Conservation (phyloP, 2,888 invertebrate genomes). For the Trichacis sp. region DNA sequence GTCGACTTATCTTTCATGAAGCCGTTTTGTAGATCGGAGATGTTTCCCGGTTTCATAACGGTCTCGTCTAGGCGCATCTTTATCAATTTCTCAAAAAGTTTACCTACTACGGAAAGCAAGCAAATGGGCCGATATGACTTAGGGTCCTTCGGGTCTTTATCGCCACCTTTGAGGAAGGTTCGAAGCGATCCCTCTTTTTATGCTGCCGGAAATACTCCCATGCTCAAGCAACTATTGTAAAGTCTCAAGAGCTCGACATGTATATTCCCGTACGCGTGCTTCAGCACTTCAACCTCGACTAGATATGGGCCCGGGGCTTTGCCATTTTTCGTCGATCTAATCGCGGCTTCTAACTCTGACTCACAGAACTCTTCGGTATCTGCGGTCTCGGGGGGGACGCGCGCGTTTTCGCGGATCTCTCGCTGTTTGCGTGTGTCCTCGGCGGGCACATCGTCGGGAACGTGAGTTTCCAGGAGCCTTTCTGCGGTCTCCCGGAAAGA, state of each 20-base stretch:
- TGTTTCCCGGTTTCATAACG: conserved; percentile 17
- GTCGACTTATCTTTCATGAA: no score
- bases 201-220: conserved; percentile 33
- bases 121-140: conserved; percentile 32
- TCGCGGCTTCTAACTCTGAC: conserved; percentile 11
- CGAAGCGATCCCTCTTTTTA: conserved; percentile 37
- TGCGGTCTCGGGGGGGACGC: conserved; percentile 2
- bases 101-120: conserved; percentile 30
- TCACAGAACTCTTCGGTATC: conserved; percentile 15
- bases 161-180: conserved; percentile 24
- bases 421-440: conserved; percentile 9
- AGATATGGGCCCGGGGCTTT: conserved; percentile 39
- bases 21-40: conserved; percentile 34
- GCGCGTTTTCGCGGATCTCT: conserved; percentile 15
- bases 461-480: conserved; percentile 22
- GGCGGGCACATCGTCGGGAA: conserved; percentile 19
- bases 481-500: conserved; percentile 21
- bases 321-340: conserved; percentile 14
- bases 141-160: conserved; percentile 17
- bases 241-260: conserved; percentile 15
- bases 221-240: conserved; percentile 33
- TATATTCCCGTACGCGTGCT: conserved; percentile 9
- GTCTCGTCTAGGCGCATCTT: conserved; percentile 10
- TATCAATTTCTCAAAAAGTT: conserved; percentile 29
- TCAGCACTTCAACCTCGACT: conserved; percentile 32